A percentile compares a stretch with the other conserved stretches of the same genome.
Evolutionary conservation across 2,888 invertebrate genomes (phyloP).

Genomic region (Agriopis leucophaearia): DNA sequence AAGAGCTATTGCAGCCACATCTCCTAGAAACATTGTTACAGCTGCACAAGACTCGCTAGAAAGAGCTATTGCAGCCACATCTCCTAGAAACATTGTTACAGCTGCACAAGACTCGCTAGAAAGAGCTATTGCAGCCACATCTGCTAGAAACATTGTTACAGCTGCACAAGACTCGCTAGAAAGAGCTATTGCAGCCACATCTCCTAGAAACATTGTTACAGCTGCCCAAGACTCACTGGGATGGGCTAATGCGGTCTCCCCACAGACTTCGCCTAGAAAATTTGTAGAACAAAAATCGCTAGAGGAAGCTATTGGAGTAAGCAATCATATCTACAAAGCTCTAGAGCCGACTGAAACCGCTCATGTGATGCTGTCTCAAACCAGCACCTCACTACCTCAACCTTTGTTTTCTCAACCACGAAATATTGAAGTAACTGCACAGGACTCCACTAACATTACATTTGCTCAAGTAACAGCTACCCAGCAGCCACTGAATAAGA

Average conservation of each 20-base stretch:
- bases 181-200: not conserved
- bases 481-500: not conserved
- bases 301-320: not conserved
- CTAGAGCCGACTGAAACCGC: no score
- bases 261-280: not conserved
- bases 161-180: not conserved
- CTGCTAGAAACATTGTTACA: not conserved
- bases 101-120: not conserved
- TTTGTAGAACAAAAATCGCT: not conserved
- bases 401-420: no score
- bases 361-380: no score
- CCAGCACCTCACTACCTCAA: no score
- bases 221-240: constrained; percentile 6
- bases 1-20: not conserved
- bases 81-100: not conserved
- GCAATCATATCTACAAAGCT: no score
- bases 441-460: no score
- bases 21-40: not conserved
- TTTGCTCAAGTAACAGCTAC: not conserved
- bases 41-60: not conserved
- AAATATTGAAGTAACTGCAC: no score
- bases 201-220: not conserved
- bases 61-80: not conserved
- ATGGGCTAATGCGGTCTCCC: not conserved
- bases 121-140: not conserved